Base-by-base conservation (phyloP, 2,797 vertebrate genomes). In the Hafferia zeledoni region DNA sequence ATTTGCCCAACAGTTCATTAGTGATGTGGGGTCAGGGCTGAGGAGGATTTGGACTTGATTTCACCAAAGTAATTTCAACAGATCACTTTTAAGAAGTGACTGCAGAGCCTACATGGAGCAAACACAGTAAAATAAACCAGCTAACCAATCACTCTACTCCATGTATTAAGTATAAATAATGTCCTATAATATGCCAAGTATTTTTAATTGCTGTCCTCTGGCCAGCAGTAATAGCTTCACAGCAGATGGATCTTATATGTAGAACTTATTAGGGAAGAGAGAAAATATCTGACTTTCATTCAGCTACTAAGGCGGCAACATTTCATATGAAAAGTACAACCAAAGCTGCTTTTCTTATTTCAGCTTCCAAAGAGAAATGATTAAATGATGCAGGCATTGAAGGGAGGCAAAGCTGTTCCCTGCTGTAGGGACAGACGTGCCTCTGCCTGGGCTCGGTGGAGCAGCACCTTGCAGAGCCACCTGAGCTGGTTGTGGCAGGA, bases 381-480 rank as follows among this genome's bases (percentile, higher is more conserved):
- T 57, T 24, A 56, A 35, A 28, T 20, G 39, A 27, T 2, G 16
- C 59, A 65, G 67, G 59, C 50, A 9, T 9, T 13, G 46, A 35
- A 56, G 52, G 59, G 61, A 74, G 15, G 49, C 65, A 63, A 44
- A 78, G 43, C 55, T 33, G 7, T 10, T 35, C 15, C 1, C 7
- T 5, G 46, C 4, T 3, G 44, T 1, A 8, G 63, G 65, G 57
- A 84, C 30, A 33, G 69, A 12, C 28, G 3, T 7, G 31, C 13
- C 46, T 27, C 4, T 8, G 13, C 19, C 44, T 3, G 0, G 30
- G 68, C 67, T 79, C 1, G 0, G 35, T 13, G 64, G n/a, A 81
- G 81, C 72, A 67, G 69, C 56, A 37, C 57, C 13, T 28, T 19
- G 39, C 4, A 5, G 53, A 88, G 70, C 17, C 33, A n/a, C 70